These are phyloP conservation scores for Diadumene lineata DNA, from an alignment of 92 coral and sea anemone genomes.

Conservation along the genomic window DNA sequence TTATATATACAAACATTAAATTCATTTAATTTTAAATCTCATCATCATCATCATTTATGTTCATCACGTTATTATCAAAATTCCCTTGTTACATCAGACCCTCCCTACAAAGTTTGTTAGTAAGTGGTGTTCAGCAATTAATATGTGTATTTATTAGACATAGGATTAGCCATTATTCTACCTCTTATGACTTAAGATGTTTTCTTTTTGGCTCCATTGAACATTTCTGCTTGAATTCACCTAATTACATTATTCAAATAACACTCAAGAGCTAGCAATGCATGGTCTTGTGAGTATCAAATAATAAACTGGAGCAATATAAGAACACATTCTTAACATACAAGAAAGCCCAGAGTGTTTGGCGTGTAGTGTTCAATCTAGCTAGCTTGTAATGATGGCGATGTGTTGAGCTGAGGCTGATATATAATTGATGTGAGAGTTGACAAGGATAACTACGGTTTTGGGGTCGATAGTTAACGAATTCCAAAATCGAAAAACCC, in stretches of 20 bases:
- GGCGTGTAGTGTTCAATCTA: background rate
- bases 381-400: no score
- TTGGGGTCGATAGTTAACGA: background rate
- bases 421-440: background rate
- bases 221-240: background rate
- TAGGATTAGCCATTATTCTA: background rate
- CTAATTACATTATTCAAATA: background rate
- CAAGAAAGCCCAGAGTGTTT: no score
- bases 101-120: no score
- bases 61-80: no score
- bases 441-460: background rate
- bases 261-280: background rate
- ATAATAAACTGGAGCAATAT: background rate
- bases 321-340: background rate
- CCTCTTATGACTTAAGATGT: background rate
- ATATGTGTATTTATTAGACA: background rate
- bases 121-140: background rate
- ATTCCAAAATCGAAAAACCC: background rate
- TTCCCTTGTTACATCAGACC: no score
- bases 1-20: no score
- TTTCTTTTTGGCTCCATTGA: conserved; percentile 1
- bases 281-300: background rate
- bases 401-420: background rate
- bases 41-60: no score
- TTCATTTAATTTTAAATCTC: no score